These are phyloP conservation scores for Eulimnadia texana DNA, from an alignment of 1,140 invertebrate genomes.

Conservation along the genomic window DNA sequence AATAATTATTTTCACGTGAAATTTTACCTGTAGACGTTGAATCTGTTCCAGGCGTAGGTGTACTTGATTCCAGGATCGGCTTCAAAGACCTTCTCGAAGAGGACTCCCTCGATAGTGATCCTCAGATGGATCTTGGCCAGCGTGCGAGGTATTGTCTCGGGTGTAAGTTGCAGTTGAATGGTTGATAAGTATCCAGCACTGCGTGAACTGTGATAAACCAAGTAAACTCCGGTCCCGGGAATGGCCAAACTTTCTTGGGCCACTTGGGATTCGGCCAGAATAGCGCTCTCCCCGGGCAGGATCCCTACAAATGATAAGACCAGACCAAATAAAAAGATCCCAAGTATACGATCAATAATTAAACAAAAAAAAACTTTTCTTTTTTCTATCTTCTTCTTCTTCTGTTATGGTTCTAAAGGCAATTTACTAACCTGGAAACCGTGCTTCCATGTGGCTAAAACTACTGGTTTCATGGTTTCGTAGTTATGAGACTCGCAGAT, in stretches of 20 bases:
- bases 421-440: slow-evolving; percentile 63
- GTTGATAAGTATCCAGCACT: slow-evolving; percentile 85
- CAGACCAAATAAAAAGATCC: background rate
- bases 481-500: slow-evolving; percentile 81
- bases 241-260: slow-evolving; percentile 86
- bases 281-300: slow-evolving; percentile 64
- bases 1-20: background rate
- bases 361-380: too few relatives aligned
- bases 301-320: slow-evolving; percentile 34
- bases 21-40: slow-evolving; percentile 72
- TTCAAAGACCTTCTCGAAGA: slow-evolving; percentile 83
- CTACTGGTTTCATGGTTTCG: slow-evolving; percentile 83
- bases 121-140: slow-evolving; percentile 72
- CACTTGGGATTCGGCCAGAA: slow-evolving; percentile 87
- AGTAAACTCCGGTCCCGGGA: slow-evolving; percentile 77
- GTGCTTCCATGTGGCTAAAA: slow-evolving; percentile 89
- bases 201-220: slow-evolving; percentile 88
- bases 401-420: too few relatives aligned
- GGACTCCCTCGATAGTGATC: slow-evolving; percentile 78
- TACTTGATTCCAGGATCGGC: slow-evolving; percentile 88
- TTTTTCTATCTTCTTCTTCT: too few relatives aligned
- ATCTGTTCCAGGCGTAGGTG: slow-evolving; percentile 91
- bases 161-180: slow-evolving; percentile 84
- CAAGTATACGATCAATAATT: too few relatives aligned
- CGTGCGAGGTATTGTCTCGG: slow-evolving; percentile 60